These are phyloP conservation scores for Labrus mixtus DNA, from an alignment of 2,113 vertebrate genomes.

Conservation along the genomic window DNA sequence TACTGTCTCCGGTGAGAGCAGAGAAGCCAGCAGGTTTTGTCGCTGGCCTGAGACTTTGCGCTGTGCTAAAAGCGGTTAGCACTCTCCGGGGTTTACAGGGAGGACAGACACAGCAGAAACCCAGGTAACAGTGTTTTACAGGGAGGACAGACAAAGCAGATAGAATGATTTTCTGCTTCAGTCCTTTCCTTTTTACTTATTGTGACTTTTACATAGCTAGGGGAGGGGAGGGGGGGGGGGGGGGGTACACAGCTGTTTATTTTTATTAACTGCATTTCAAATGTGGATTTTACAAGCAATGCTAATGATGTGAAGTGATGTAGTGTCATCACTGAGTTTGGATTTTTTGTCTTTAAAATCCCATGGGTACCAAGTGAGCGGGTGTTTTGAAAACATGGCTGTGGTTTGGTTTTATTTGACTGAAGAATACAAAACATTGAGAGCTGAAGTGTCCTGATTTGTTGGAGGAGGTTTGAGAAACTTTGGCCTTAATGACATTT, in stretches of 20 bases:
- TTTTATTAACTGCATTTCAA: constrained; percentile 66
- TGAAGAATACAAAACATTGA: constrained; percentile 15
- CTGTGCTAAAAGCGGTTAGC: constrained; percentile 21
- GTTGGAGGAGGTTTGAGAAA: constrained; percentile 66
- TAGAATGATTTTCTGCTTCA: constrained; percentile 14
- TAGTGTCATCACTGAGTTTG: constrained; percentile 53
- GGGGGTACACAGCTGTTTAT: constrained; percentile 43
- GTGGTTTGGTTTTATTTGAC: constrained; percentile 63
- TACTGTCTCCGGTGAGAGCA: constrained; percentile 22
- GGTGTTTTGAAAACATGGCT: constrained; percentile 46
- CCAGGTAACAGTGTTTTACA: constrained; percentile 48
- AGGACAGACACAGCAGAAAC: constrained; percentile 39
- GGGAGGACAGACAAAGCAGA: constrained; percentile 32
- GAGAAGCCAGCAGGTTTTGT: constrained; percentile 42
- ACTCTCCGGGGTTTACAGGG: constrained; percentile 41
- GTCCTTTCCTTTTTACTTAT: constrained; percentile 65
- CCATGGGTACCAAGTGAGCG: constrained; percentile 50
- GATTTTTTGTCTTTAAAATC: constrained; percentile 59
- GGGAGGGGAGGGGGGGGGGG: constrained; percentile 17
- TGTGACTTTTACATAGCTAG: constrained; percentile 58
- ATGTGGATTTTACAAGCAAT: constrained; percentile 71
- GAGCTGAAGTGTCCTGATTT: constrained; percentile 49
- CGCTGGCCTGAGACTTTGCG: constrained; percentile 29
- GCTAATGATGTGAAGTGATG: constrained; percentile 65
- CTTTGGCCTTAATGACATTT: constrained; percentile 79